phyloP scores from a whole-genome alignment of 2,113 vertebrate species.

The Pteronura brasiliensis region DNA sequence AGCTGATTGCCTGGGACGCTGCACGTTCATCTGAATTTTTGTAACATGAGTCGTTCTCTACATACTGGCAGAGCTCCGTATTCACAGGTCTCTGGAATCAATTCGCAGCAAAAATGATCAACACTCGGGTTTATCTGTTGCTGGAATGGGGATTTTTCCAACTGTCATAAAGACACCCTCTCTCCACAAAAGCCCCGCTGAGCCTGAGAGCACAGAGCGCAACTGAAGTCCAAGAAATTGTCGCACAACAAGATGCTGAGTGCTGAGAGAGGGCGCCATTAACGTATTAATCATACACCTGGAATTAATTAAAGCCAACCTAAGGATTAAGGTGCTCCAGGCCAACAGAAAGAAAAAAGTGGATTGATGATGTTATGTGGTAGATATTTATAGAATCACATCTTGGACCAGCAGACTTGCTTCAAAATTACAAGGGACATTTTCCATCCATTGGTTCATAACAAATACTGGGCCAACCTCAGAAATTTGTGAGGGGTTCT shows the following conservation, averaged over 20 bases:
- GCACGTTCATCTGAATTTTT: neutral
- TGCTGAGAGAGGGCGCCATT: neutral
- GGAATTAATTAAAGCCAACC: conserved; percentile 56
- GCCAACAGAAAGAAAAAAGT: neutral
- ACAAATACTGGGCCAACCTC: neutral
- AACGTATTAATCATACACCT: conserved; percentile 42
- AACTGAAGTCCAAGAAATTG: neutral
- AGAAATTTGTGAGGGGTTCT: neutral
- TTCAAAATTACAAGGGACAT: neutral
- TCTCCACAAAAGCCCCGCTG: neutral
- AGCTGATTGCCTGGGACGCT: neutral
- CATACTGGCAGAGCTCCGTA: neutral
- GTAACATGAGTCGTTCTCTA: neutral
- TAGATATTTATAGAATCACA: neutral
- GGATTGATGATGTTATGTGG: neutral
- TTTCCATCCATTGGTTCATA: neutral
- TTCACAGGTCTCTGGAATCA: conserved; percentile 17
- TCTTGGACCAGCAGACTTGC: neutral
- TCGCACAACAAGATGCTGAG: neutral
- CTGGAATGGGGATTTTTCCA: conserved; percentile 28
- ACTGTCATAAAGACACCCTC: neutral
- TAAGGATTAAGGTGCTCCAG: conserved; percentile 22
- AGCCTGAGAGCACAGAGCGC: neutral
- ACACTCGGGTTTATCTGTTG: neutral
- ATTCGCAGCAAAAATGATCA: conserved; percentile 25